Conservation (phyloP, 2,113 vertebrate genomes). For the Poeciliopsis retropinna region DNA sequence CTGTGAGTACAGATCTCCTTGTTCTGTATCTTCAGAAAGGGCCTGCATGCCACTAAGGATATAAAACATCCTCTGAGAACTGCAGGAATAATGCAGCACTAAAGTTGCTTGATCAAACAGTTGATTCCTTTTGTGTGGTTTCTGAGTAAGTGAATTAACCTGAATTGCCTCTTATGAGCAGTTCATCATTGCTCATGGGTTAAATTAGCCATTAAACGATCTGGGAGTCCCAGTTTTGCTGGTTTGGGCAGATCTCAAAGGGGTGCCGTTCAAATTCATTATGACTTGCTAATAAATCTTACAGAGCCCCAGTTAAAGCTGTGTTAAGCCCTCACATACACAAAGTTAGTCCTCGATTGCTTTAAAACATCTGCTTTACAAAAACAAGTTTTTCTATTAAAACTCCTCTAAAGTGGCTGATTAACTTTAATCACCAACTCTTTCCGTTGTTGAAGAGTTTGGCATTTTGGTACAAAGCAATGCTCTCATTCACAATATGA, state of each 20-base stretch:
- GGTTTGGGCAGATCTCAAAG: conserved; percentile 30
- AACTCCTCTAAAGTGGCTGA: neutral
- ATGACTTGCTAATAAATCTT: conserved; percentile 29
- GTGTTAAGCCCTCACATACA: neutral
- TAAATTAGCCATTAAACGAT: conserved; percentile 54
- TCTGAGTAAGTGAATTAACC: conserved; percentile 56
- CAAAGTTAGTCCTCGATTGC: neutral
- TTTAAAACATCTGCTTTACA: conserved; percentile 9
- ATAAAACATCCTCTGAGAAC: conserved; percentile 43
- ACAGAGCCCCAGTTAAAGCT: conserved; percentile 8
- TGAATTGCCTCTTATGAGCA: conserved; percentile 39
- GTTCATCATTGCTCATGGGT: conserved; percentile 39
- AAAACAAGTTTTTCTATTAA: neutral
- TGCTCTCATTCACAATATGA: neutral
- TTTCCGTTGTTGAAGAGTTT: neutral
- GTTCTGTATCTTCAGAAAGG: conserved; percentile 52
- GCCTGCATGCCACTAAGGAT: conserved; percentile 44
- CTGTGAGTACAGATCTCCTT: conserved; percentile 36
- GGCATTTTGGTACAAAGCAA: neutral
- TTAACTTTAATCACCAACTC: neutral
- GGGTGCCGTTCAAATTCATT: conserved; percentile 17
- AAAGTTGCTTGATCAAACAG: conserved; percentile 59
- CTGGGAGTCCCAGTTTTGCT: conserved; percentile 26
- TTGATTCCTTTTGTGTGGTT: conserved; percentile 47
- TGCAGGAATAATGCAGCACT: conserved; percentile 13